Evolutionary conservation across 2,888 invertebrate species (phyloP).

Genomic region (Thymelicus lineola): DNA sequence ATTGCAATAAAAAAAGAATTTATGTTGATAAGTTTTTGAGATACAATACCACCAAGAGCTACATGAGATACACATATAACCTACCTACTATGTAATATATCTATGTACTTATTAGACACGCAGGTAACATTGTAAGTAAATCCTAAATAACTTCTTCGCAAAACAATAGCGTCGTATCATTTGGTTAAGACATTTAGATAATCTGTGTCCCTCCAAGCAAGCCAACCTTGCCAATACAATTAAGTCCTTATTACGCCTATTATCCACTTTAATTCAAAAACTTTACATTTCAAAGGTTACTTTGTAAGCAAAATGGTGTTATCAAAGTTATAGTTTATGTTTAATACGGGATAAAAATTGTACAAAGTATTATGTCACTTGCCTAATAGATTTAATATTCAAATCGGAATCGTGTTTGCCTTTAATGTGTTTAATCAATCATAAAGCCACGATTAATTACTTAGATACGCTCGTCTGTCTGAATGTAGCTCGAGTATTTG

Average conservation of each 20-base stretch:
- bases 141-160: neutral
- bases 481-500: slow-evolving; percentile 65
- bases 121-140: neutral
- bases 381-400: slow-evolving; percentile 80
- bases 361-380: slow-evolving; percentile 81
- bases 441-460: slow-evolving; percentile 82
- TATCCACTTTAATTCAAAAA: slow-evolving; percentile 70
- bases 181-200: slow-evolving; percentile 10
- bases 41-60: too few relatives aligned
- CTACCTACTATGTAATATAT: too few relatives aligned
- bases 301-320: slow-evolving; percentile 77
- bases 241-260: slow-evolving; percentile 66
- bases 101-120: too few relatives aligned
- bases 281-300: slow-evolving; percentile 67
- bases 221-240: slow-evolving; percentile 59
- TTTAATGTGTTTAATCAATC: slow-evolving; percentile 84
- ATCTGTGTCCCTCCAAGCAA: slow-evolving; percentile 40
- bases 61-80: too few relatives aligned
- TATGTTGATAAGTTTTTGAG: too few relatives aligned
- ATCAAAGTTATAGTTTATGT: slow-evolving; percentile 72
- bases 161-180: slow-evolving; percentile 3
- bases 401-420: slow-evolving; percentile 80
- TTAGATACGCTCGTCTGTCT: slow-evolving; percentile 74
- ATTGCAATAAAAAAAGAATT: too few relatives aligned
- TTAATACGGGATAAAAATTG: slow-evolving; percentile 80